These are phyloP conservation scores for Sarcophaga caerulescens DNA, from an alignment of 2,888 invertebrate species.

Conservation along the genomic window DNA sequence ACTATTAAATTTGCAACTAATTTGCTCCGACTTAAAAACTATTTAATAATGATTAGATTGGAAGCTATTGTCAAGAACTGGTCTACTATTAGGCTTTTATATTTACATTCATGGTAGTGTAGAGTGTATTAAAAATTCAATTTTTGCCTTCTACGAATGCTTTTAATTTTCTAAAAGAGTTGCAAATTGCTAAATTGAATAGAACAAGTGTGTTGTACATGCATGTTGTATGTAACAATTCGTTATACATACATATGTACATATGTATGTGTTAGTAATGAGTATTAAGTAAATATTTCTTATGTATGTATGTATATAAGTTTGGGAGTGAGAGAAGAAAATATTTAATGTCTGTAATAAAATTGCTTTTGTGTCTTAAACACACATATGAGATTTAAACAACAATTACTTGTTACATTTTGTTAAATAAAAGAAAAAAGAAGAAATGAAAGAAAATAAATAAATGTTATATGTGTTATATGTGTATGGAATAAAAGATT, in stretches of 20 bases:
- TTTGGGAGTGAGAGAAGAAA: neutral
- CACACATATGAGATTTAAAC: constrained; percentile 42
- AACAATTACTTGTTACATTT: constrained; percentile 48
- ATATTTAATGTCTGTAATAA: constrained; percentile 30
- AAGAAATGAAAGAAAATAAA: neutral
- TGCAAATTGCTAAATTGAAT: neutral
- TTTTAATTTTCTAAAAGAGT: too few species aligned
- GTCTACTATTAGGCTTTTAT: too few species aligned
- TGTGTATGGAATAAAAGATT: neutral
- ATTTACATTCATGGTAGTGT: too few species aligned
- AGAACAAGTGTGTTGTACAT: neutral
- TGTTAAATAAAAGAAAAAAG: constrained; percentile 18
- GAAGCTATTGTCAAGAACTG: too few species aligned
- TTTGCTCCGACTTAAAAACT: too few species aligned
- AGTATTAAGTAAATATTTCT: neutral
- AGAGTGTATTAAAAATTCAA: too few species aligned
- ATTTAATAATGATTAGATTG: too few species aligned
- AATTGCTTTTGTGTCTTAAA: constrained; percentile 43
- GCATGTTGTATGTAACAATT: too few species aligned
- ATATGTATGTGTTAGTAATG: neutral
- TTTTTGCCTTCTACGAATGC: too few species aligned
- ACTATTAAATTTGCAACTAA: too few species aligned
- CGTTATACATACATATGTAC: neutral
- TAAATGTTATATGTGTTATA: constrained; percentile 2
- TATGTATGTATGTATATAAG: neutral